Conservation (phyloP, 2,113 vertebrate species). For the Bubalus kerabau region DNA sequence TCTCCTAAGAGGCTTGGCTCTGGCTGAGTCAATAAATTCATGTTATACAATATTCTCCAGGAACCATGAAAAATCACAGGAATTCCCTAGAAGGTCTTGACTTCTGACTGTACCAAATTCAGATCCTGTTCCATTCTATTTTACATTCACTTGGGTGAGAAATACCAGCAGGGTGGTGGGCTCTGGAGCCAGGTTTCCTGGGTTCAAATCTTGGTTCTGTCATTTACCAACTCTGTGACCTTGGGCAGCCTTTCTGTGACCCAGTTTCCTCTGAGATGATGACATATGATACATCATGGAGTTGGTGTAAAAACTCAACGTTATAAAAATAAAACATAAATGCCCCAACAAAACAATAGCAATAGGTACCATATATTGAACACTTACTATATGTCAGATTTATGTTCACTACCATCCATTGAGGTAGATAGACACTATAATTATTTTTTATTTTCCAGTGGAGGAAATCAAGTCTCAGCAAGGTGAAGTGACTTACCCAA, state of each 20-base stretch:
- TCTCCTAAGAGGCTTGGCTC: not conserved
- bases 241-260: not conserved
- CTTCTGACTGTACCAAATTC: not conserved
- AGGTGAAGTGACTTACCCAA: not conserved
- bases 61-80: not conserved
- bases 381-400: not conserved
- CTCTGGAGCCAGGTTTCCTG: not conserved
- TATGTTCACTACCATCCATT: not conserved
- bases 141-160: not conserved
- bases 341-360: not conserved
- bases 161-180: not conserved
- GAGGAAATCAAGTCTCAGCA: not conserved
- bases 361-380: not conserved
- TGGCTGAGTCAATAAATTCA: not conserved
- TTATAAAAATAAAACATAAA: not conserved
- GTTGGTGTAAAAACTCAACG: not conserved
- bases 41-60: not conserved
- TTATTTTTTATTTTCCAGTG: not conserved
- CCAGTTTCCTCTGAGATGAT: not conserved
- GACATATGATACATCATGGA: not conserved
- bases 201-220: not conserved
- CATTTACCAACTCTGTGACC: not conserved
- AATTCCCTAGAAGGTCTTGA: not conserved
- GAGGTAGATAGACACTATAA: not conserved
- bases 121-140: not conserved